Evolutionary conservation across 2,797 vertebrate species (phyloP).

Genomic region (Cryptoblepharus egeriae): DNA sequence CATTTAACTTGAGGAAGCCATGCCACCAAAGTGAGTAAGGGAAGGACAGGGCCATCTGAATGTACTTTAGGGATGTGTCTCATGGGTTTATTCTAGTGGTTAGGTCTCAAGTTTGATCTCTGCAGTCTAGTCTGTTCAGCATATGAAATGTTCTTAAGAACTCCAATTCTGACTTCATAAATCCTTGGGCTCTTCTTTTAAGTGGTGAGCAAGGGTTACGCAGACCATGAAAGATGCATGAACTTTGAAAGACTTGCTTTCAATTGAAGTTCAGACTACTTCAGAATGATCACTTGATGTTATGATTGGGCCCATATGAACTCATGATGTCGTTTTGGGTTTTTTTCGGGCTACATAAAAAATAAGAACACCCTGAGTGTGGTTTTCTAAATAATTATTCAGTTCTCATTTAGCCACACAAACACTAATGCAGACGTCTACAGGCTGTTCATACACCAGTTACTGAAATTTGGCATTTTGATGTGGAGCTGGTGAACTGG

Average conservation of each 20-base stretch:
- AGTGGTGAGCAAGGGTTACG: neutral
- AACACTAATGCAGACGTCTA: neutral
- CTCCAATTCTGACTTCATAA: conserved; percentile 33
- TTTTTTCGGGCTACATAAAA: neutral
- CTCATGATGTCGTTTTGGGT: neutral
- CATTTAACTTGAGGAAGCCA: neutral
- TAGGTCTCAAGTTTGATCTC: conserved; percentile 23
- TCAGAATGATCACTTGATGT: neutral
- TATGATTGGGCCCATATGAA: neutral
- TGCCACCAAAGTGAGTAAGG: neutral
- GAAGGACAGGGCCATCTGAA: conserved; percentile 13
- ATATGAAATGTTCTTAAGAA: conserved; percentile 31
- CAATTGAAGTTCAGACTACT: neutral
- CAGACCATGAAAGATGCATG: neutral
- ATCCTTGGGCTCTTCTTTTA: conserved; percentile 27
- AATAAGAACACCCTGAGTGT: neutral
- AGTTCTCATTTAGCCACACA: neutral
- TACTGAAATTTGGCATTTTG: neutral
- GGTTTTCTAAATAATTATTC: neutral
- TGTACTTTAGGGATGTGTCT: conserved; percentile 43
- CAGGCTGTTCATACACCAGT: neutral
- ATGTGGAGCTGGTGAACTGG: neutral
- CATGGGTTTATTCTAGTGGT: conserved; percentile 1
- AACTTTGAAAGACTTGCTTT: conserved; percentile 22
- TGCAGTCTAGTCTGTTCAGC: conserved; percentile 2